Conservation (phyloP, 35 echinoderm and acorn worm genomes). For the Apostichopus parvimensis region DNA sequence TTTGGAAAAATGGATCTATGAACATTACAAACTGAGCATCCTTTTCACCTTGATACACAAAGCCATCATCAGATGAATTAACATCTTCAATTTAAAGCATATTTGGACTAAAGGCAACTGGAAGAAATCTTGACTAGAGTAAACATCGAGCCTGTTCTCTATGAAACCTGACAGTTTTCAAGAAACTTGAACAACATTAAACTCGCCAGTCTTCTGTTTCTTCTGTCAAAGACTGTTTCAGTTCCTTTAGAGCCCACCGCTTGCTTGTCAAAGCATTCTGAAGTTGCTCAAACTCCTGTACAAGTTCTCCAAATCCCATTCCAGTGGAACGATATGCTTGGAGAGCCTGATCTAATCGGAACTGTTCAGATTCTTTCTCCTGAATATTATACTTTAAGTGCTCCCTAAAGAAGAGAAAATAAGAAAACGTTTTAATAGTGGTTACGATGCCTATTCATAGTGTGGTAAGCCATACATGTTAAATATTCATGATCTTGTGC, state of each 20-base stretch:
- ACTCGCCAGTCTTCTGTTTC: conserved; percentile 37
- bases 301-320: conserved; percentile 87
- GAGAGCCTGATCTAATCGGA: conserved; percentile 68
- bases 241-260: conserved; percentile 86
- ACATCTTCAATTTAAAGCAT: too few species aligned
- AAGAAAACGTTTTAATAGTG: not conserved
- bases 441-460: too few species aligned
- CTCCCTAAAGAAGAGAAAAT: conserved; percentile 49
- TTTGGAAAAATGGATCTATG: too few species aligned
- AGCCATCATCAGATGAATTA: too few species aligned
- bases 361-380: conserved; percentile 74
- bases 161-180: too few species aligned
- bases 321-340: conserved; percentile 77
- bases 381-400: conserved; percentile 74
- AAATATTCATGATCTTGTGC: too few species aligned
- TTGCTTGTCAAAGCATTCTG: conserved; percentile 82
- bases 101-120: too few species aligned
- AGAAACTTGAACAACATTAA: not conserved
- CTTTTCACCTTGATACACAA: too few species aligned
- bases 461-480: too few species aligned
- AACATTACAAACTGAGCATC: too few species aligned
- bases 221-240: conserved; percentile 74
- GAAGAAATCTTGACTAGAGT: too few species aligned
- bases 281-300: conserved; percentile 80
- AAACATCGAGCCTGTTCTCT: too few species aligned